phyloP scores from a whole-genome alignment of 2,113 vertebrate genomes.

The Oryzias celebensis region DNA sequence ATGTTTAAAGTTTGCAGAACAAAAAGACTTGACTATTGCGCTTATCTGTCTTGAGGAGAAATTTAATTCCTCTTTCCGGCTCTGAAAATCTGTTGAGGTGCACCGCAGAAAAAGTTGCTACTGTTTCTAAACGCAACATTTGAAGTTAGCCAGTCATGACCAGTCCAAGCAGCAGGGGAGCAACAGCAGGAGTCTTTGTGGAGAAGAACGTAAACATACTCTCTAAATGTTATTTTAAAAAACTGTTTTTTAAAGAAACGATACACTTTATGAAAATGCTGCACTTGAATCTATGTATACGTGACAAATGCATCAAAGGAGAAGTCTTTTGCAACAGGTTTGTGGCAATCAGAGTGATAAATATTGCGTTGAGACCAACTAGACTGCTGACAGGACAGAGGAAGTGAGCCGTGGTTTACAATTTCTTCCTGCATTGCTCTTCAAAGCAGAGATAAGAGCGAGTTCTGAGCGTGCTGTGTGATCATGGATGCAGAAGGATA shows the following conservation, averaged over 20 bases:
- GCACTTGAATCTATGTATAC: background rate
- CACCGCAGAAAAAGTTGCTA: no score
- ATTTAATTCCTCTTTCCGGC: no score
- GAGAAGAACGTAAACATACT: background rate
- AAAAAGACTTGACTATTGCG: no score
- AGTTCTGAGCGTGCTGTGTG: slow-evolving; percentile 41
- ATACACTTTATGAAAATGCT: background rate
- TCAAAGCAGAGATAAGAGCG: slow-evolving; percentile 61
- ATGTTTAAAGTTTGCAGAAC: no score
- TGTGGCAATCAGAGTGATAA: slow-evolving; percentile 10
- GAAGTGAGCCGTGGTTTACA: slow-evolving; percentile 38
- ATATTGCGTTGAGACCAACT: background rate
- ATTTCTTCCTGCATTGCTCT: slow-evolving; percentile 34
- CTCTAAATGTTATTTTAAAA: no score
- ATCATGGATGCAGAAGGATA: slow-evolving; percentile 49
- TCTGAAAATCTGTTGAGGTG: no score
- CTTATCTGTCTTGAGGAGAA: no score
- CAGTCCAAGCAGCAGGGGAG: background rate
- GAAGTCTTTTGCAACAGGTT: no score
- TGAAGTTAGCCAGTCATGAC: no score
- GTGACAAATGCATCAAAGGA: no score
- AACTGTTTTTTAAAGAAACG: no score
- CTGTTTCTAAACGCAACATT: no score
- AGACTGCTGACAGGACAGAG: slow-evolving; percentile 18
- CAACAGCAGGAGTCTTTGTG: background rate